Percentiles rank a stretch among this genome's conserved stretches.
These are phyloP conservation scores for Nephila pilipes DNA, from an alignment of 1,140 invertebrate genomes.

Conservation along the genomic window DNA sequence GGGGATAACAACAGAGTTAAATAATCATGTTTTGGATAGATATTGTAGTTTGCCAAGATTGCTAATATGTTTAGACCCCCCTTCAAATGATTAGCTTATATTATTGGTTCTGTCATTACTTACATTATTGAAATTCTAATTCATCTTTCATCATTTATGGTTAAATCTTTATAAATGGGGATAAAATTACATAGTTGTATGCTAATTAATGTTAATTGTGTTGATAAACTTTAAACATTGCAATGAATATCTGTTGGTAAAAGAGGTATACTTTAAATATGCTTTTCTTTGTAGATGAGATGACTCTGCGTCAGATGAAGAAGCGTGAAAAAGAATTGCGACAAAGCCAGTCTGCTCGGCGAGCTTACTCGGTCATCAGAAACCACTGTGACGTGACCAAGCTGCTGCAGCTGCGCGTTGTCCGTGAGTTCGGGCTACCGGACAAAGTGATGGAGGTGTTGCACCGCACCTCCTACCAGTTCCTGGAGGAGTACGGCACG, in stretches of 20 bases:
- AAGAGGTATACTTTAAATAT: not conserved
- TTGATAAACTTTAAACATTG: no score
- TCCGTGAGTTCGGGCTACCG: slow-evolving; percentile 95
- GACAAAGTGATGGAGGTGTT: slow-evolving; percentile 93
- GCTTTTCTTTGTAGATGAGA: slow-evolving; percentile 33
- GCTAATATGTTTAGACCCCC: no score
- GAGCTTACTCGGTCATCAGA: slow-evolving; percentile 88
- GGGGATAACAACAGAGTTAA: no score
- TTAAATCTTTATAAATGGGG: no score
- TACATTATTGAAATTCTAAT: no score
- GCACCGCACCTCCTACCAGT: slow-evolving; percentile 81
- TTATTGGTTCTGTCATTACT: no score
- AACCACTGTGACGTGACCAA: slow-evolving; percentile 89
- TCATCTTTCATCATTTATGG: no score
- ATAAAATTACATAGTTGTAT: no score
- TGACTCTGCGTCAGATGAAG: slow-evolving; percentile 86
- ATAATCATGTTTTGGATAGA: no score
- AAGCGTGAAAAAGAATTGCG: slow-evolving; percentile 92
- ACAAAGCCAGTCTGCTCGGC: slow-evolving; percentile 88
- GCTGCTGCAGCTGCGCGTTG: slow-evolving; percentile 92
- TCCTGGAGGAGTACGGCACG: slow-evolving; percentile 66
- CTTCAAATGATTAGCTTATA: no score
- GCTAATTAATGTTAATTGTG: no score
- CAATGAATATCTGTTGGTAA: not conserved
- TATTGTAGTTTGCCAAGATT: no score